Conservation (phyloP, 1,140 invertebrate species). For the Caerostris darwini region DNA sequence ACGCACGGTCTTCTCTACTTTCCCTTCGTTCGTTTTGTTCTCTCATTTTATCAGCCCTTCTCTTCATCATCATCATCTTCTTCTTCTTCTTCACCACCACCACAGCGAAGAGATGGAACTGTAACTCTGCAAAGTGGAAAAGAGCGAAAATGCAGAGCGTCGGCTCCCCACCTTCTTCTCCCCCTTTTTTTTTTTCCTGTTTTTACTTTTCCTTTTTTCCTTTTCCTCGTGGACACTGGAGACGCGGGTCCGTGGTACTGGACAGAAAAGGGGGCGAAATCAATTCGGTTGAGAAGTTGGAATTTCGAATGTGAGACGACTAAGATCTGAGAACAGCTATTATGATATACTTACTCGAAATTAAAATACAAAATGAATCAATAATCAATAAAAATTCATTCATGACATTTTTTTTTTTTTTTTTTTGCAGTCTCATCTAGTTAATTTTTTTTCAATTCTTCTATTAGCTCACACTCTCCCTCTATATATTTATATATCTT, state of each 20-base stretch:
- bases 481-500: no score
- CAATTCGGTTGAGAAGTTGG: not conserved
- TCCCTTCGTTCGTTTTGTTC: constrained; percentile 31
- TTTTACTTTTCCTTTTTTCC: not conserved
- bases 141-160: not conserved
- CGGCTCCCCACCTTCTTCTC: not conserved
- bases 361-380: no score
- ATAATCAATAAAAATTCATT: no score
- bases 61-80: constrained; percentile 20
- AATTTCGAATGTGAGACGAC: not conserved
- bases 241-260: no score
- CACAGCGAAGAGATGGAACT: constrained; percentile 29
- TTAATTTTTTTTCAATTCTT: no score
- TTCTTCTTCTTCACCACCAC: constrained; percentile 34
- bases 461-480: no score
- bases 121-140: constrained; percentile 57
- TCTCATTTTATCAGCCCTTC: constrained; percentile 5
- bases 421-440: no score
- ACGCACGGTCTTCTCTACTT: constrained; percentile 50
- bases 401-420: no score
- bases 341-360: no score
- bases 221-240: not conserved
- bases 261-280: not conserved
- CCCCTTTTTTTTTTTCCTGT: no score
- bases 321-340: no score